Evolutionary conservation across 1,140 invertebrate genomes (phyloP).

Genomic region (Oppia nitens): DNA sequence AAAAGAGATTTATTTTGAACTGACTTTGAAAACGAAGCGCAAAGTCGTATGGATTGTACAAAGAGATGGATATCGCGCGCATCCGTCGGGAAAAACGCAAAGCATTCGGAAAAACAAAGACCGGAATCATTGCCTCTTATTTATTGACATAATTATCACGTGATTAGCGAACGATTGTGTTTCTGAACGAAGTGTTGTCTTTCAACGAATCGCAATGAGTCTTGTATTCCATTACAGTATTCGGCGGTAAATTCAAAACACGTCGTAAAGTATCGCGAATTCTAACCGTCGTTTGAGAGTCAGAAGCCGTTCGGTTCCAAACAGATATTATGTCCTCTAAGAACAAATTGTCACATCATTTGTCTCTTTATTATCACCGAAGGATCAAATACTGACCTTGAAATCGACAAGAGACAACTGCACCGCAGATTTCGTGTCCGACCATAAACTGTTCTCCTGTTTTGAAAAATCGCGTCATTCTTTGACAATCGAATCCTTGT

Average conservation of each 20-base stretch:
- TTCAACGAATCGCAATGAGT: slow-evolving; percentile 55
- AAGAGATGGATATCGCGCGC: background rate
- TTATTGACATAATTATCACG: background rate
- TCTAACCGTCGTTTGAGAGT: slow-evolving; percentile 63
- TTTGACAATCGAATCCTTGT: background rate
- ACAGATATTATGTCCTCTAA: slow-evolving; percentile 94
- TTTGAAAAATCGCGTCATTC: background rate
- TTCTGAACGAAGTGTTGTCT: background rate
- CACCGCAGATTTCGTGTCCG: slow-evolving; percentile 93
- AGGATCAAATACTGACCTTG: slow-evolving; percentile 50
- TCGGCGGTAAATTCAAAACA: slow-evolving; percentile 79
- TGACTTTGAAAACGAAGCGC: slow-evolving; percentile 1
- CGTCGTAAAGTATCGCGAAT: slow-evolving; percentile 86
- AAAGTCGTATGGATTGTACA: slow-evolving; percentile 12
- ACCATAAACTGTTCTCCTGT: slow-evolving; percentile 97
- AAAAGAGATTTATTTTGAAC: background rate
- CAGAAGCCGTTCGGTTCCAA: slow-evolving; percentile 88
- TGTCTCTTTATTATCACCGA: no score
- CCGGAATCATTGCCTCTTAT: background rate
- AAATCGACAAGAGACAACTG: slow-evolving; percentile 83
- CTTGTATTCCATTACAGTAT: slow-evolving; percentile 92
- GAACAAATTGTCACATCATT: no score
- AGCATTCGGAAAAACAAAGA: slow-evolving; percentile 7
- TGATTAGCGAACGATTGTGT: background rate
- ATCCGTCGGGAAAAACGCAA: background rate